These are phyloP conservation scores for Catagonus wagneri DNA, from an alignment of 2,113 vertebrate genomes.

Conservation along the genomic window DNA sequence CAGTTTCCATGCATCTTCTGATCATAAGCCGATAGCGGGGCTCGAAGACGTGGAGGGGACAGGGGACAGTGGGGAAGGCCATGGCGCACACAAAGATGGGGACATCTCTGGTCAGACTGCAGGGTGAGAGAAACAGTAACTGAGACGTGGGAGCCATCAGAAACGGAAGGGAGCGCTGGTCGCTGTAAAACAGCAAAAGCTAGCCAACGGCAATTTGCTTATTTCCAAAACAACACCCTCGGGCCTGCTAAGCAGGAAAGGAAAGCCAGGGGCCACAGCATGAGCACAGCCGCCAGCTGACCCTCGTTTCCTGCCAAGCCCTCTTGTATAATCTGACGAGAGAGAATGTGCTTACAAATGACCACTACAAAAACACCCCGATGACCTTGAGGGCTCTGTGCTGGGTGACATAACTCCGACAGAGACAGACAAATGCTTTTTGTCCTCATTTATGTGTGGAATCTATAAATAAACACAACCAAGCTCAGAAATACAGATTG, in stretches of 20 bases:
- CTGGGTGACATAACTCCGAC: not conserved
- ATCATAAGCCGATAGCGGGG: constrained; percentile 96
- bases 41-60: constrained; percentile 95
- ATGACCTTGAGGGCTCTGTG: not conserved
- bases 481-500: not conserved
- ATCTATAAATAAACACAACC: not conserved
- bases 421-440: not conserved
- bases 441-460: not conserved
- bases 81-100: constrained; percentile 97
- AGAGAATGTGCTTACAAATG: not conserved
- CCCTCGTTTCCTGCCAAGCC: not conserved
- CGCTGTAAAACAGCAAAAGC: not conserved
- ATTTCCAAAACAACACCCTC: not conserved
- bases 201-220: not conserved
- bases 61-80: constrained; percentile 96
- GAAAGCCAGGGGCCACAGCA: not conserved
- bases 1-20: constrained; percentile 96
- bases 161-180: accelerated
- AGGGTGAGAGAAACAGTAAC: constrained; percentile 49
- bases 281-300: not conserved
- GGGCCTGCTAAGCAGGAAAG: not conserved
- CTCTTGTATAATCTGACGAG: not conserved
- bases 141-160: not conserved
- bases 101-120: constrained; percentile 95
- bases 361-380: not conserved